Evolutionary conservation across 2,888 invertebrate genomes (phyloP).

Genomic region (Platycnemis pennipes): DNA sequence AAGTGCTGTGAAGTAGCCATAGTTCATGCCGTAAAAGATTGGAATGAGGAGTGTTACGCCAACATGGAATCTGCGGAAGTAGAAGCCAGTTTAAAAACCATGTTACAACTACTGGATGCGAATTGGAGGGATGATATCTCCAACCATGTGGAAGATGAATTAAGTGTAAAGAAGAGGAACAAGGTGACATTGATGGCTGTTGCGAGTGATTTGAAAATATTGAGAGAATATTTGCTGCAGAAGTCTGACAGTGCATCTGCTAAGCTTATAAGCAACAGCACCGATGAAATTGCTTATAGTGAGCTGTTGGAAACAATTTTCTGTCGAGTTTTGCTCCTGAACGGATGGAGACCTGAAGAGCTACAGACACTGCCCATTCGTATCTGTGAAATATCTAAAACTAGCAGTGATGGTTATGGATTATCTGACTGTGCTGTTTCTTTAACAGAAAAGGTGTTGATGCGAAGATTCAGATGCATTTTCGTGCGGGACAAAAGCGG

Average conservation of each 20-base stretch:
- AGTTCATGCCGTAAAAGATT: too few relatives aligned
- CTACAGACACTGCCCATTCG: conserved; percentile 72
- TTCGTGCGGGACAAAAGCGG: too few relatives aligned
- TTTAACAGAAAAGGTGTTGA: too few relatives aligned
- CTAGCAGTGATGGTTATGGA: too few relatives aligned
- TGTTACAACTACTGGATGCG: too few relatives aligned
- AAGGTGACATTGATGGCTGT: conserved; percentile 70
- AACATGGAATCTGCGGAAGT: too few relatives aligned
- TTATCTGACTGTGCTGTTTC: too few relatives aligned
- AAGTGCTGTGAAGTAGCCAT: too few relatives aligned
- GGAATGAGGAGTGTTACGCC: too few relatives aligned
- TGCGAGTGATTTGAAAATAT: conserved; percentile 69
- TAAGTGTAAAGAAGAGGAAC: conserved; percentile 73
- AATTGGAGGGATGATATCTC: too few relatives aligned
- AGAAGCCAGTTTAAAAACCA: too few relatives aligned
- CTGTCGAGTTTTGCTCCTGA: conserved; percentile 74
- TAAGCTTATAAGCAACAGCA: conserved; percentile 65
- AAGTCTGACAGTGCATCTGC: not conserved
- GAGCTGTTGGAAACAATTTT: conserved; percentile 59
- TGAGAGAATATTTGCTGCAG: not conserved
- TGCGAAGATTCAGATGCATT: too few relatives aligned
- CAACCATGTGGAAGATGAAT: conserved; percentile 62
- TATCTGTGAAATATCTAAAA: not conserved
- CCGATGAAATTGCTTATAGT: conserved; percentile 68
- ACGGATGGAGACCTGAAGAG: conserved; percentile 74